phyloP scores from a whole-genome alignment of 2,888 invertebrate species.

The Acrobasis suavella region DNA sequence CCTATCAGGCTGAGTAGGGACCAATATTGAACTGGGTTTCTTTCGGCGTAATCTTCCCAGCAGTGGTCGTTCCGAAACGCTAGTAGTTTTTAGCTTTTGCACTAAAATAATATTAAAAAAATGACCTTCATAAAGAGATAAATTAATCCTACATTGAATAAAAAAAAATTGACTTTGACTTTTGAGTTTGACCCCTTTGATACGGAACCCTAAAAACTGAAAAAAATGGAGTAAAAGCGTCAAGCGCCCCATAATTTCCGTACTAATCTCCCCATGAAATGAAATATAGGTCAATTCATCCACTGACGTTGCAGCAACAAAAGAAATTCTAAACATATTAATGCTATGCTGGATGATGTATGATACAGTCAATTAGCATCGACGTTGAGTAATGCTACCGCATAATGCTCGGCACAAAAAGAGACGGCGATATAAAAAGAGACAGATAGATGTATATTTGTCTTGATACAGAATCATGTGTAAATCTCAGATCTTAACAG shows the following conservation, averaged over 20 bases:
- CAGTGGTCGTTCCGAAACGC: too few relatives aligned
- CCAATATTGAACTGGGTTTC: too few relatives aligned
- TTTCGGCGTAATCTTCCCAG: too few relatives aligned
- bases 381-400: constrained; percentile 43
- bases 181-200: too few relatives aligned
- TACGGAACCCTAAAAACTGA: too few relatives aligned
- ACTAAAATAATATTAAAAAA: too few relatives aligned
- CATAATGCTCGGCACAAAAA: constrained; percentile 38
- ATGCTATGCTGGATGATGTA: constrained; percentile 38
- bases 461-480: constrained; percentile 7
- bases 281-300: constrained; percentile 11
- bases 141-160: too few relatives aligned
- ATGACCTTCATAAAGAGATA: too few relatives aligned
- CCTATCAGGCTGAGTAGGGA: too few relatives aligned
- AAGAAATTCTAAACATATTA: constrained; percentile 25
- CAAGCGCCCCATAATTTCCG: background rate
- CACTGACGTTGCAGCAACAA: background rate
- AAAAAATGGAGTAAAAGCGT: too few relatives aligned
- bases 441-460: background rate
- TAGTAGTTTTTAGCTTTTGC: too few relatives aligned
- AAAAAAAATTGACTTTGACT: too few relatives aligned
- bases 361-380: constrained; percentile 43
- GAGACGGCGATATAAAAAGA: constrained; percentile 16
- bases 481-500: background rate
- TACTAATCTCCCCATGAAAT: constrained; percentile 1